These are phyloP conservation scores for Dromococcyx pavoninus DNA, from an alignment of 2,797 vertebrate genomes.

Conservation along the genomic window DNA sequence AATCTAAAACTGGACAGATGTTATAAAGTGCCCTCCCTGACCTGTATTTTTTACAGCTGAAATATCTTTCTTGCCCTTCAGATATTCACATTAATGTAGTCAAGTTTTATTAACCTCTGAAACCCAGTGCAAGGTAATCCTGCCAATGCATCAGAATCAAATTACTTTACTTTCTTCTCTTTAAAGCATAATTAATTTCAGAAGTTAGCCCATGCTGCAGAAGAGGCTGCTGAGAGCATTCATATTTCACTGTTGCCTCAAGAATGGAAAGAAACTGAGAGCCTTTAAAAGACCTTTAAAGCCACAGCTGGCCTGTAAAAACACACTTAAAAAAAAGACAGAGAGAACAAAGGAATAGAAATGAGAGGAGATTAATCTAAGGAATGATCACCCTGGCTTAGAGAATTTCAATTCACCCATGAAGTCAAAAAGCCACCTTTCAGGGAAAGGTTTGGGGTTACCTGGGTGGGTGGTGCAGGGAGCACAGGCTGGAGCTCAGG, in stretches of 20 bases:
- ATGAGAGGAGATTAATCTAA: not conserved
- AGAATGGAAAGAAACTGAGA: constrained; percentile 68
- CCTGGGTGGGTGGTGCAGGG: too few species aligned
- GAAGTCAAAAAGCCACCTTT: not conserved
- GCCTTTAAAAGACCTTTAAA: constrained; percentile 67
- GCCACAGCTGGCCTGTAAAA: constrained; percentile 51
- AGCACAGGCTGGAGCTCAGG: not conserved
- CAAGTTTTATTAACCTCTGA: not conserved
- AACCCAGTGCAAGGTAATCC: not conserved
- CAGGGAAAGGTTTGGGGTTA: not conserved
- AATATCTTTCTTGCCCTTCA: not conserved
- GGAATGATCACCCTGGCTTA: not conserved
- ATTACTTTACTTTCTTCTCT: not conserved
- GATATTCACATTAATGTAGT: not conserved
- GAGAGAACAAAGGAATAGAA: not conserved
- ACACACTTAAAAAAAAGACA: constrained; percentile 6
- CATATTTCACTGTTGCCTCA: constrained; percentile 24
- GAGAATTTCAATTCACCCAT: not conserved
- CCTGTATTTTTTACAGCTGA: not conserved
- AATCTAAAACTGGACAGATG: not conserved
- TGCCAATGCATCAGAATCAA: not conserved
- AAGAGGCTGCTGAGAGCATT: constrained; percentile 14
- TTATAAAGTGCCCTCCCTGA: not conserved
- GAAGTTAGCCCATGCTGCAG: constrained; percentile 20
- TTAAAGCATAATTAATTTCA: constrained; percentile 50